Evolutionary conservation across 1,140 invertebrate genomes (phyloP), one percentile per base, ranked within the genome.

Genomic region (Papilio helenus): DNA sequence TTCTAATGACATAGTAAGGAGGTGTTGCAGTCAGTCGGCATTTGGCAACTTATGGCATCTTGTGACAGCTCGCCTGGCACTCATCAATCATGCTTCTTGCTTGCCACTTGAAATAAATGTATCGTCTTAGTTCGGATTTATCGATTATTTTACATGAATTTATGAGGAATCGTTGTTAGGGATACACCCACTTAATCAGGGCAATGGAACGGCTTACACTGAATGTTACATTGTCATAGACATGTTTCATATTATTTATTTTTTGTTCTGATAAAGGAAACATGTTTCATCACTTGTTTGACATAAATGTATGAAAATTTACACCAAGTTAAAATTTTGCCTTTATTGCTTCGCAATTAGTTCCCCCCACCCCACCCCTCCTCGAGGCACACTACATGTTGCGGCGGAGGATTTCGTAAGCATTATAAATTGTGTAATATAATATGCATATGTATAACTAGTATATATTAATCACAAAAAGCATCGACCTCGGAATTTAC

Each of bases 291-390:
- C n/a, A 55, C 18, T 55, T 55, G 5, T n/a, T 55, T 9, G n/a
- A 55, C 18, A 55, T n/a, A n/a, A 55, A 55, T 55, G 51, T 55
- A 55, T 55, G 51, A 55, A 68, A 68, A 68, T 68, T 29, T 68
- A 61, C 58, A 61, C 12, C 9, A 16, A 16, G 61, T 68, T 34
- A 29, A 29, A 16, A 68, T 68, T 3, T 68, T 29, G 23, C 0
- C 4, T 26, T 65, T 65, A 29, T 65, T 34, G 26, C 61, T 34
- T 68, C 61, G 34, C 5, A 29, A 34, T 34, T 10, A 68, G 61
- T 26, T 26, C 1, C 58, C 10, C 23, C 58, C 23, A 46, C 44
- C 42, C 3, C 8, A n/a, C n/a, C n/a, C n/a, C n/a, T n/a, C n/a
- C n/a, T n/a, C n/a, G n/a, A n/a, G 20, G 23, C 58, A 14, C 58